A percentile compares a stretch with the other conserved stretches of the same genome.
phyloP scores from a whole-genome alignment of 2,888 invertebrate species.

The Eugnorisma glareosa region DNA sequence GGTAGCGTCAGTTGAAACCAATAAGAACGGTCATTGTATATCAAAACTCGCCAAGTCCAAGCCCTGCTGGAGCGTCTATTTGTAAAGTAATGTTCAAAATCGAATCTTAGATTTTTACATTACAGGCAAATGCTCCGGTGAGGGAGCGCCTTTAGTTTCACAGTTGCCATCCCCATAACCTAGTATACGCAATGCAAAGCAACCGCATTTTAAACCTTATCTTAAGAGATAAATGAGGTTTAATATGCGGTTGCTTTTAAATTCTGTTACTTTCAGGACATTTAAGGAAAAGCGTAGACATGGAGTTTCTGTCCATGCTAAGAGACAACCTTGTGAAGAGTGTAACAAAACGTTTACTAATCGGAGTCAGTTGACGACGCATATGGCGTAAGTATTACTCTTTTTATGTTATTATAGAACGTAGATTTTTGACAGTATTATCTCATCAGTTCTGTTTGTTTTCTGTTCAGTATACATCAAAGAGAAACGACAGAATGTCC shows the following conservation, averaged over 20 bases:
- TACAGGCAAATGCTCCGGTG: neutral
- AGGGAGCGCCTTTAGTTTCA: neutral
- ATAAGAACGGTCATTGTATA: too few relatives aligned
- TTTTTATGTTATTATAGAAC: neutral
- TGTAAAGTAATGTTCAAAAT: neutral
- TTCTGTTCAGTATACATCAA: constrained; percentile 26
- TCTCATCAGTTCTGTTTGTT: neutral
- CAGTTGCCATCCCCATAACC: neutral
- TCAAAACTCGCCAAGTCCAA: too few relatives aligned
- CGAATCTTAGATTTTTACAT: neutral
- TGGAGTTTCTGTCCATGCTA: constrained; percentile 1
- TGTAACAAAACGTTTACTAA: constrained; percentile 19
- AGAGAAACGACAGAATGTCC: constrained; percentile 27
- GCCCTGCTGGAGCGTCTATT: too few relatives aligned
- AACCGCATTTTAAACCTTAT: neutral
- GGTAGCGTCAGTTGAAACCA: too few relatives aligned
- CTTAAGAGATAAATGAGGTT: neutral
- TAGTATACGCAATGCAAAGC: neutral
- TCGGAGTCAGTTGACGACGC: constrained; percentile 8
- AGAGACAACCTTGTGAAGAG: constrained; percentile 21
- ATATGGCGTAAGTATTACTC: constrained; percentile 21
- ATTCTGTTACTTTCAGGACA: constrained; percentile 31
- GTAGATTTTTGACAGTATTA: neutral
- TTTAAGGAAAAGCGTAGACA: constrained; percentile 26
- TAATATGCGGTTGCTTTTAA: neutral